Base-by-base conservation (phyloP, 2,113 vertebrate genomes). In the Corythornis vintsioides region DNA sequence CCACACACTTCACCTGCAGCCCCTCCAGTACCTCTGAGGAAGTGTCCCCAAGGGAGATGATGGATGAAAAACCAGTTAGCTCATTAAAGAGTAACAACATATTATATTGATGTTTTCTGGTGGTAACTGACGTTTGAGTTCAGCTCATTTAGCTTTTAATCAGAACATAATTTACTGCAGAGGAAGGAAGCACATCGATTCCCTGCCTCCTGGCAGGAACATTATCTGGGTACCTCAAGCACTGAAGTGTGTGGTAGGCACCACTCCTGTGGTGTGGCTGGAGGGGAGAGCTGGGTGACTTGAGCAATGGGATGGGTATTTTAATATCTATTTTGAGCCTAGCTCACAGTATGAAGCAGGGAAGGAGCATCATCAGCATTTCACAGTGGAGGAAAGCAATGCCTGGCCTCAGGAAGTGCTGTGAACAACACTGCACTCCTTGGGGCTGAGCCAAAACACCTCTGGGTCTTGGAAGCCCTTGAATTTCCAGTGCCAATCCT, bases 81-180 rank as follows among this genome's bases (percentile, higher is more conserved):
- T 95, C 86, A 42, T 86, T 89, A 90, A 89, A 48, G 33, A 79
- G 52, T 15, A 63, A 9, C 61, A 72, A 22, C 10, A 2, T 35
- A 42, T 61, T 90, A 88, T 87, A 96, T 86, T 50, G 90, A 89
- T 80, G 86, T 52, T 87, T 93, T 72, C 78, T 66, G 76, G 43
- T 60, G 85, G 43, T 87, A 92, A 92, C 89, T 93, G 94, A 28
- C 15, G 0, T 77, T 75, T 63, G 78, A 72, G 78, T 89, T 53
- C 71, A 87, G 88, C 77, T 93, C 91, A 7, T 94, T 93, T 94
- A 76, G 86, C 88, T 79, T 92, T 85, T 91, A 92, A 96, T 92
- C 89, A 94, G 90, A 63, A 61, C 16, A 24, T 67, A 56, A 81
- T 90, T 88, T 65, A 83, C 65, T 24, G 9, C 50, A 2, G 10